Conservation (phyloP, 2,113 vertebrate genomes). For the Caranx melampygus region DNA sequence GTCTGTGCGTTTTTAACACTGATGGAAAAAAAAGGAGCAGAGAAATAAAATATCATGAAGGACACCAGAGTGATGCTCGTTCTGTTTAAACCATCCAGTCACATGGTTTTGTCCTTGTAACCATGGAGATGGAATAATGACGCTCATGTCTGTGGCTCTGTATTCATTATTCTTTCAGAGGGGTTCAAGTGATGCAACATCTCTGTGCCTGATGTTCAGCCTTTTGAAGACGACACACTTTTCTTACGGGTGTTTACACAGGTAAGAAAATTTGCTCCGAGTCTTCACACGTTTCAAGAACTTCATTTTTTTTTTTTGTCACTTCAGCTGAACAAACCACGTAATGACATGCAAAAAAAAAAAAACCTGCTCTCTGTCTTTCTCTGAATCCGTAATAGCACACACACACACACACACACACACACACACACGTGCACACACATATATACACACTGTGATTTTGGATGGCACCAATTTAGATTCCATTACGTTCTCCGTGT, state of each 20-base stretch:
- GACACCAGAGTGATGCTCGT: constrained; percentile 20
- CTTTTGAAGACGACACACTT: constrained; percentile 33
- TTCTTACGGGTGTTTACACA: constrained; percentile 4
- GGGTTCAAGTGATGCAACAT: constrained; percentile 40
- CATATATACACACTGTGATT: constrained; percentile 42
- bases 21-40: constrained; percentile 3
- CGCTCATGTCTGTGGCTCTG: constrained; percentile 41
- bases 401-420: constrained; percentile 44
- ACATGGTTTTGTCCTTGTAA: constrained; percentile 37
- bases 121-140: constrained; percentile 52
- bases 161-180: constrained; percentile 36
- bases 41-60: constrained; percentile 30
- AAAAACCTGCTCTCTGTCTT: neutral
- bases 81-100: constrained; percentile 30
- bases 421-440: constrained; percentile 40
- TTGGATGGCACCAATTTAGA: constrained; percentile 71
- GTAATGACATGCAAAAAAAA: constrained; percentile 21
- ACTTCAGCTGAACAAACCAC: constrained; percentile 3
- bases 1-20: constrained; percentile 24
- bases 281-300: constrained; percentile 14
- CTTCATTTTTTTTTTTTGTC: neutral
- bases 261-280: neutral
- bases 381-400: constrained; percentile 55
- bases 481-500: constrained; percentile 60
- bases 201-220: constrained; percentile 43